Evolutionary conservation across 2,113 vertebrate genomes (phyloP).

Genomic region (Tringa solitaria): DNA sequence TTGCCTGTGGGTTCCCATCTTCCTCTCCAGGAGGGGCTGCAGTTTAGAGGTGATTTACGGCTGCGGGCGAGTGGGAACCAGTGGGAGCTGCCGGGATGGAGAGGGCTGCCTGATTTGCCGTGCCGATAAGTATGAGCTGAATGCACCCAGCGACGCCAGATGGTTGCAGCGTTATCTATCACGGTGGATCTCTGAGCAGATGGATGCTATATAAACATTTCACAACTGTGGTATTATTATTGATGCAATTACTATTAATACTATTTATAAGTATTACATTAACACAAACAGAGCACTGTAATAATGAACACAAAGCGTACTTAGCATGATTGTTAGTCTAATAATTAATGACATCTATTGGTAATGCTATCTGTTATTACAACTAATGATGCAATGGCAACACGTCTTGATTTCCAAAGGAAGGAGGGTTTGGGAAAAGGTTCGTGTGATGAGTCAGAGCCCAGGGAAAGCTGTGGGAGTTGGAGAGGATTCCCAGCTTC

Average conservation of each 20-base stretch:
- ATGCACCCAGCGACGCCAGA: not conserved
- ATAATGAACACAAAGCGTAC: not conserved
- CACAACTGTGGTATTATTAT: not conserved
- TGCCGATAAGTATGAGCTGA: not conserved
- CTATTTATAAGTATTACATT: not conserved
- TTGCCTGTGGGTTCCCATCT: not conserved
- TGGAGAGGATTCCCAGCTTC: not conserved
- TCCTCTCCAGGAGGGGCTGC: not conserved
- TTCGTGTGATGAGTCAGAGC: not conserved
- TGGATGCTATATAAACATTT: slow-evolving; percentile 9
- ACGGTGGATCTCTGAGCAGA: not conserved
- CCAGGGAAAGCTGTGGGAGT: not conserved
- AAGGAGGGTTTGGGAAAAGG: not conserved
- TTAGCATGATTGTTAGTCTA: not conserved
- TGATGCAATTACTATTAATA: slow-evolving; percentile 27
- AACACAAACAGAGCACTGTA: not conserved
- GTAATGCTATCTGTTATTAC: not conserved
- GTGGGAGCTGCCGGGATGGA: not conserved
- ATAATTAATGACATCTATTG: not conserved
- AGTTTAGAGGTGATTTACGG: not conserved
- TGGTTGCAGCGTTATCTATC: not conserved
- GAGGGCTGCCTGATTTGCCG: not conserved
- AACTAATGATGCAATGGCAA: not conserved
- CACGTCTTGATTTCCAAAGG: not conserved
- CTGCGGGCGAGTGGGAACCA: not conserved